phyloP scores from a whole-genome alignment of 2,888 invertebrate genomes.

The Drosophila pseudotakahashii region DNA sequence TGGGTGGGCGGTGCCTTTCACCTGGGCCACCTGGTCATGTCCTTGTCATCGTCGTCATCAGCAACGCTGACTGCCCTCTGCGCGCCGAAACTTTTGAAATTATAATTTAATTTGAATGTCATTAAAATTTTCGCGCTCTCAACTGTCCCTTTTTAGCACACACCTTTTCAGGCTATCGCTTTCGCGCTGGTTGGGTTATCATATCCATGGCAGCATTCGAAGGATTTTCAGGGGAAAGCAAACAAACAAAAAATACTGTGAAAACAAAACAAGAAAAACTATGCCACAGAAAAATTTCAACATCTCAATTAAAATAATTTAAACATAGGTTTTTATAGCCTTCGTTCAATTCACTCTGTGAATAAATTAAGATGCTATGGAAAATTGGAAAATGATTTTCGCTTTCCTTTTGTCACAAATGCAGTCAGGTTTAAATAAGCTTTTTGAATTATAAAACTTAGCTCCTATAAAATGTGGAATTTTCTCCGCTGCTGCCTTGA shows the following conservation, averaged over 20 bases:
- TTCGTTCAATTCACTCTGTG: not conserved
- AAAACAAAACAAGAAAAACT: conserved; percentile 19
- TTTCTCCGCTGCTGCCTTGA: not conserved
- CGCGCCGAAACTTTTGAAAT: conserved; percentile 70
- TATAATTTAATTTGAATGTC: conserved; percentile 78
- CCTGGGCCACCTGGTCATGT: conserved; percentile 55
- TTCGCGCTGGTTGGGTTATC: conserved; percentile 12
- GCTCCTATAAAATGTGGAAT: not conserved
- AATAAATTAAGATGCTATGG: not conserved
- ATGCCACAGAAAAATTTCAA: not conserved
- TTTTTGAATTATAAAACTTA: too few relatives aligned
- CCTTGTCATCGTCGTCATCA: conserved; percentile 66
- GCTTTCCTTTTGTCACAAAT: not conserved
- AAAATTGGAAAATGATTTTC: too few relatives aligned
- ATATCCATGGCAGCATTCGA: conserved; percentile 37
- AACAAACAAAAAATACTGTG: conserved; percentile 10
- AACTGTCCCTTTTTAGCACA: conserved; percentile 4
- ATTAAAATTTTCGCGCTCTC: conserved; percentile 67
- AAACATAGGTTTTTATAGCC: not conserved
- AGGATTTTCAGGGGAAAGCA: conserved; percentile 23
- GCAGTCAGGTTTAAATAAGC: too few relatives aligned
- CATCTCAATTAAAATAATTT: conserved; percentile 2
- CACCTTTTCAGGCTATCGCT: not conserved
- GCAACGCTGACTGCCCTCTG: conserved; percentile 22
- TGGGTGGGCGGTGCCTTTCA: conserved; percentile 27